Percentiles rank a stretch among this genome's conserved stretches.
These are phyloP conservation scores for Neosalanx taihuensis DNA, from an alignment of 2,797 vertebrate genomes.

Conservation along the genomic window DNA sequence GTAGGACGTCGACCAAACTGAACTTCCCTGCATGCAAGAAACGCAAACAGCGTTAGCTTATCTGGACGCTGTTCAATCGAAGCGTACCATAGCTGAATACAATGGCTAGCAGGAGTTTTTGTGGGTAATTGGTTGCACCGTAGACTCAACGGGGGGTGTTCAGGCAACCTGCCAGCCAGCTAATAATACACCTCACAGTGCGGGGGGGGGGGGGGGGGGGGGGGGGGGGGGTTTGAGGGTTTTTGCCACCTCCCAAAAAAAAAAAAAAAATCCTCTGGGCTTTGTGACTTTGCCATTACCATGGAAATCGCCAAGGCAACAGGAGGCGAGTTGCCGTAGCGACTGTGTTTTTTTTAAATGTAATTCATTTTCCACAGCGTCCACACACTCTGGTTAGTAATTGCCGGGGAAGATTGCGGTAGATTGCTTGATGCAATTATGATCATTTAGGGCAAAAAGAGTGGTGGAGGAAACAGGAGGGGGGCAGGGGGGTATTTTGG, in stretches of 20 bases:
- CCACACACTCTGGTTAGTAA: constrained; percentile 44
- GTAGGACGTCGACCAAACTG: constrained; percentile 46
- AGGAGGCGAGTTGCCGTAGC: constrained; percentile 49
- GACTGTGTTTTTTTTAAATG: constrained; percentile 27
- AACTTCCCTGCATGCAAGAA: constrained; percentile 57
- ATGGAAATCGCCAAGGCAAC: constrained; percentile 65
- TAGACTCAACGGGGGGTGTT: constrained; percentile 46
- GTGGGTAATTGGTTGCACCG: constrained; percentile 41
- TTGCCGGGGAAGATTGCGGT: constrained; percentile 48
- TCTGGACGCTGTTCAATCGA: constrained; percentile 49
- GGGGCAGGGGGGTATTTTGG: not conserved
- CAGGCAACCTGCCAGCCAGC: constrained; percentile 31
- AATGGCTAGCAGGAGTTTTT: constrained; percentile 46
- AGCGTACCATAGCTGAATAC: constrained; percentile 49
- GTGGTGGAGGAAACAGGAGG: too few relatives aligned
- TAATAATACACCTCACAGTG: constrained; percentile 43
- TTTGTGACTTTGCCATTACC: constrained; percentile 37
- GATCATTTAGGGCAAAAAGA: constrained; percentile 16
- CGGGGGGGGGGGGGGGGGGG: constrained; percentile 6
- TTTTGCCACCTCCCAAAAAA: constrained; percentile 26
- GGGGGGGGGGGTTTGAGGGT: constrained; percentile 11
- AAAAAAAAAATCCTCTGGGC: not conserved
- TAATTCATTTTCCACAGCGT: constrained; percentile 7
- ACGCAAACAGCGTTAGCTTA: constrained; percentile 63
- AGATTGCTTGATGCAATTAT: constrained; percentile 47